Evolutionary conservation across 2,888 invertebrate genomes (phyloP).

Genomic region (Amiota communis): DNA sequence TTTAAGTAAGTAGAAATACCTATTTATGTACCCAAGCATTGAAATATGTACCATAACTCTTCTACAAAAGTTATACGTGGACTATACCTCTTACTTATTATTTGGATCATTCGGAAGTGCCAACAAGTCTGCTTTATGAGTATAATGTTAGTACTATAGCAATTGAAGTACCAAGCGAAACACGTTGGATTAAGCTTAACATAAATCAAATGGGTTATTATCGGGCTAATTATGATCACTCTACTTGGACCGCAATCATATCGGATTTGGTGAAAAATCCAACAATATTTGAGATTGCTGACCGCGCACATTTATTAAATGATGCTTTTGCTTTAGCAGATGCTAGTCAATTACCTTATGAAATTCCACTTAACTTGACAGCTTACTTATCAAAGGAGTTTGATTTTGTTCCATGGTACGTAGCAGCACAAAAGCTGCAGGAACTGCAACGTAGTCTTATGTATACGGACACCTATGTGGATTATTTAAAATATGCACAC

Average conservation of each 20-base stretch:
- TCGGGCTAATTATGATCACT: conserved; percentile 84
- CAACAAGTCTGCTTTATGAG: conserved; percentile 63
- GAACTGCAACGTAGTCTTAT: conserved; percentile 75
- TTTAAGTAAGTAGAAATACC: conserved; percentile 70
- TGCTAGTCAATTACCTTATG: conserved; percentile 79
- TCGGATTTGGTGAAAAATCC: conserved; percentile 64
- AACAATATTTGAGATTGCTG: conserved; percentile 75
- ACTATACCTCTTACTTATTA: conserved; percentile 85
- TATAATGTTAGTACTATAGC: conserved; percentile 37
- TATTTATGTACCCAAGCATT: too few relatives aligned
- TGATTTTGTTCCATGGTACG: conserved; percentile 84
- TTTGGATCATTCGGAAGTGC: conserved; percentile 74
- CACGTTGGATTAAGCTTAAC: conserved; percentile 87
- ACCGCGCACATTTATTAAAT: conserved; percentile 84
- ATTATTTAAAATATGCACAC: conserved; percentile 77
- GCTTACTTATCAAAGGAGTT: conserved; percentile 79
- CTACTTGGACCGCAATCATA: conserved; percentile 77
- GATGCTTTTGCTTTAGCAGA: conserved; percentile 88
- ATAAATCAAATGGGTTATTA: conserved; percentile 88
- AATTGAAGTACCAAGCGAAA: conserved; percentile 66
- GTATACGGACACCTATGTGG: conserved; percentile 74
- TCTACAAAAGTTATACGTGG: conserved; percentile 82
- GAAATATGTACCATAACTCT: conserved; percentile 51
- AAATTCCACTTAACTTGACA: conserved; percentile 80
- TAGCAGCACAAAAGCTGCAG: conserved; percentile 76